Evolutionary conservation across 2,888 invertebrate genomes (phyloP).

Genomic region (Azorinus chamasolen): DNA sequence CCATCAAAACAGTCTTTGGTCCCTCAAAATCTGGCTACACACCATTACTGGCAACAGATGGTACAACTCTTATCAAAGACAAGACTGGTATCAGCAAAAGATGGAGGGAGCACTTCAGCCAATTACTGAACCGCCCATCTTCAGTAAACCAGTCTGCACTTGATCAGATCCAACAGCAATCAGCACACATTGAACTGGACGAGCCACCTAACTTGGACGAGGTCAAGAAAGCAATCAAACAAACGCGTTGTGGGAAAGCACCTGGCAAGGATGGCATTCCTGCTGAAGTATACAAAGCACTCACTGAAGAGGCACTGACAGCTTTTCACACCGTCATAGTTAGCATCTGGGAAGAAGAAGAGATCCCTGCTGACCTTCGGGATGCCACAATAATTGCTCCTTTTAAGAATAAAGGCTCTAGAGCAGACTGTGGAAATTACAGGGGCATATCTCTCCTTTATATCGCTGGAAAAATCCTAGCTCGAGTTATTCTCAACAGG

Average conservation of each 20-base stretch:
- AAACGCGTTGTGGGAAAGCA: conserved; percentile 17
- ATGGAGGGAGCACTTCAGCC: conserved; percentile 32
- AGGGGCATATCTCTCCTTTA: too few species aligned
- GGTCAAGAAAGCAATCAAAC: conserved; percentile 13
- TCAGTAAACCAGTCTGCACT: conserved; percentile 3
- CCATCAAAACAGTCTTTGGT: conserved; percentile 23
- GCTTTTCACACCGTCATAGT: too few species aligned
- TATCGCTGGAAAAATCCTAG: conserved; percentile 6
- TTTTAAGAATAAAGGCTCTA: background rate
- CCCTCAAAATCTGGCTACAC: conserved; percentile 7
- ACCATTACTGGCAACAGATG: conserved; percentile 14
- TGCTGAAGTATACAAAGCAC: conserved; percentile 18
- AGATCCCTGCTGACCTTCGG: too few species aligned
- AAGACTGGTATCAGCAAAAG: conserved; percentile 6
- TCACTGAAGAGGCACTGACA: too few species aligned
- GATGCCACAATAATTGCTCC: too few species aligned
- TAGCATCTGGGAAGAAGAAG: too few species aligned
- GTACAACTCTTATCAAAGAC: conserved; percentile 12
- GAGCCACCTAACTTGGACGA: background rate
- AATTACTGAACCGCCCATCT: conserved; percentile 33
- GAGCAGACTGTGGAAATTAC: too few species aligned
- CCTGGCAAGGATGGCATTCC: conserved; percentile 43
- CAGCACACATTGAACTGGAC: background rate
- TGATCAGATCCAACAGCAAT: background rate
- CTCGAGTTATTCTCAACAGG: background rate